Conservation (phyloP, 2,113 vertebrate genomes). For the Ictalurus punctatus region DNA sequence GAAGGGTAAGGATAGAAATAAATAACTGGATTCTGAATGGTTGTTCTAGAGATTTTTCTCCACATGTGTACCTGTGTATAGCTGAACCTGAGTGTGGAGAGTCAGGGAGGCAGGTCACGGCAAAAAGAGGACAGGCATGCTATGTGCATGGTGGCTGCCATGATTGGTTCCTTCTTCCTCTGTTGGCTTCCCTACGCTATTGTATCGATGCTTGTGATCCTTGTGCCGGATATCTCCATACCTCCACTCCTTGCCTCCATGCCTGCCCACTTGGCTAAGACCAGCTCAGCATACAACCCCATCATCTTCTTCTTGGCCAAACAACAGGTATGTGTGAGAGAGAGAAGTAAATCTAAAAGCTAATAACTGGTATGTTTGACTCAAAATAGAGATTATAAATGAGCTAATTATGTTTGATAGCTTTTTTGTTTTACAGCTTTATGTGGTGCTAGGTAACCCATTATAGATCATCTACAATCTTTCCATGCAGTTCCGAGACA, state of each 20-base stretch:
- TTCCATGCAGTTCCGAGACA: slow-evolving; percentile 63
- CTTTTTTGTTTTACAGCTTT: neutral
- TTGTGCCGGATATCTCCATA: slow-evolving; percentile 68
- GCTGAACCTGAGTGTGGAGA: slow-evolving; percentile 74
- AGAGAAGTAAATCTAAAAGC: neutral
- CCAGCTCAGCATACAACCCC: slow-evolving; percentile 74
- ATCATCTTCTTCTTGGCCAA: slow-evolving; percentile 76
- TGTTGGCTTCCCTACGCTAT: slow-evolving; percentile 76
- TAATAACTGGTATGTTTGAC: neutral
- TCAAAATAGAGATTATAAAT: neutral
- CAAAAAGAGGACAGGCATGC: slow-evolving; percentile 67
- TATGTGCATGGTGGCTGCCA: slow-evolving; percentile 70
- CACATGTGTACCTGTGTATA: slow-evolving; percentile 41
- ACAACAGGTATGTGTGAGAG: slow-evolving; percentile 69
- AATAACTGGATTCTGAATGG: neutral
- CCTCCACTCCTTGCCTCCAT: slow-evolving; percentile 72
- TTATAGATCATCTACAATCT: neutral
- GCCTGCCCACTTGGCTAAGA: slow-evolving; percentile 78
- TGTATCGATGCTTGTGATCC: slow-evolving; percentile 69
- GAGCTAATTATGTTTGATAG: neutral
- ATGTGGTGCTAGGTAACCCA: neutral
- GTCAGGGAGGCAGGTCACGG: slow-evolving; percentile 67
- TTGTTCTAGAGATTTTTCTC: neutral
- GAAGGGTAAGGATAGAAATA: slow-evolving; percentile 56
- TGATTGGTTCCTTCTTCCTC: slow-evolving; percentile 69